A percentile compares a stretch with the other conserved stretches of the same genome.
Conservation (phyloP, 2,888 invertebrate species). For the Anaspis maculata region DNA sequence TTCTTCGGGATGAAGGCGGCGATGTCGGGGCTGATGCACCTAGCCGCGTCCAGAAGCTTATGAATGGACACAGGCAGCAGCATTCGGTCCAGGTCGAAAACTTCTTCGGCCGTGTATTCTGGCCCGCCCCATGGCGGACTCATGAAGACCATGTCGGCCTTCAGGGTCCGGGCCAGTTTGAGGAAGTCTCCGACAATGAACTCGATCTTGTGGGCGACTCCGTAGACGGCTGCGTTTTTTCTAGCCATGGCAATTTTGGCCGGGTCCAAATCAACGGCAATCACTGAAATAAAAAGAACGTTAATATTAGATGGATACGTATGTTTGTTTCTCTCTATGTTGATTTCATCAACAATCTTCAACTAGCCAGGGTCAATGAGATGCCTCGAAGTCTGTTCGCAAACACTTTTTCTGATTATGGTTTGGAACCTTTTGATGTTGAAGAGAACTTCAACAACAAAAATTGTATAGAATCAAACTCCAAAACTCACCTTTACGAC, state of each 20-base stretch:
- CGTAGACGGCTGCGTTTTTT: constrained; percentile 89
- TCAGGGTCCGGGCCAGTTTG: constrained; percentile 52
- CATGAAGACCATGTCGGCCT: constrained; percentile 85
- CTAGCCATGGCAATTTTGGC: constrained; percentile 79
- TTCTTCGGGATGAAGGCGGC: constrained; percentile 85
- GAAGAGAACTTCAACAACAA: too few relatives aligned
- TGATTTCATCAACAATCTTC: too few relatives aligned
- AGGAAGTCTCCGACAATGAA: constrained; percentile 91
- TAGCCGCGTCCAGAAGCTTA: constrained; percentile 58
- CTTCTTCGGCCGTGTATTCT: constrained; percentile 55
- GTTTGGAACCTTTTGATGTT: too few relatives aligned
- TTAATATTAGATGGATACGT: too few relatives aligned
- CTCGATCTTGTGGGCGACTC: constrained; percentile 77
- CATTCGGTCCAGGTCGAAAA: constrained; percentile 65
- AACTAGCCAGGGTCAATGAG: too few relatives aligned
- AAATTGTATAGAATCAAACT: too few relatives aligned
- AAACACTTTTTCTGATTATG: too few relatives aligned
- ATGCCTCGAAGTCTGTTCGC: too few relatives aligned
- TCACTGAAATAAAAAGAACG: constrained; percentile 54
- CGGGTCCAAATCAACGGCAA: constrained; percentile 95
- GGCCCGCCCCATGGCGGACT: constrained; percentile 99
- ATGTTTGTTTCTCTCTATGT: too few relatives aligned
- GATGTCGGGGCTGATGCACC: constrained; percentile 66
- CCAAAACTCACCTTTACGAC: too few relatives aligned
- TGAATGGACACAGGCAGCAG: constrained; percentile 65